Conservation (phyloP, 2,888 invertebrate genomes). For the Chymomyza fuscimana region DNA sequence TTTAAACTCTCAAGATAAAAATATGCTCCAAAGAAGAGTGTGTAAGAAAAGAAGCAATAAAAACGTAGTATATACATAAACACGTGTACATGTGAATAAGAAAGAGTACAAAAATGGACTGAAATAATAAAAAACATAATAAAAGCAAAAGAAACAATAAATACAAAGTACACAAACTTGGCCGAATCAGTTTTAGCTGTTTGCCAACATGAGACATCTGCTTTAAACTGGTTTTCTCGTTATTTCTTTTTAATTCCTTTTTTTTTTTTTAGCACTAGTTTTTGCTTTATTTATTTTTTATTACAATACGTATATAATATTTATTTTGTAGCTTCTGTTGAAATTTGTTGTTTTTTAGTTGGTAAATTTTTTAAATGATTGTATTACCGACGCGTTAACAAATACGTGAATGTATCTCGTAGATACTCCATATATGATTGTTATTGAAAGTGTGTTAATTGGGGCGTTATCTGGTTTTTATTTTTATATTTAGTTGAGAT, state of each 20-base stretch:
- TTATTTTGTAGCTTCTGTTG: slow-evolving; percentile 18
- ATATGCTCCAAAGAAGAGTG: not conserved
- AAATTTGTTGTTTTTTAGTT: slow-evolving; percentile 7
- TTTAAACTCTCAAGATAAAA: not conserved
- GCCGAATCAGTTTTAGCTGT: slow-evolving; percentile 26
- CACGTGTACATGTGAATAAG: not conserved
- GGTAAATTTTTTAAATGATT: not conserved
- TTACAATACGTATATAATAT: slow-evolving; percentile 13
- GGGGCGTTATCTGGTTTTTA: not conserved
- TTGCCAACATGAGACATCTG: slow-evolving; percentile 30
- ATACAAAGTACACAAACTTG: slow-evolving; percentile 31
- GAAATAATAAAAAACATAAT: slow-evolving; percentile 16
- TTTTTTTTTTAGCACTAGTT: slow-evolving; percentile 11
- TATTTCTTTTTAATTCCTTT: slow-evolving; percentile 22
- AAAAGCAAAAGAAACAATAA: slow-evolving; percentile 17
- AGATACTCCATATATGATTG: not conserved
- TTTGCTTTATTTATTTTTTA: slow-evolving; percentile 39
- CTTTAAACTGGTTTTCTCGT: slow-evolving; percentile 48
- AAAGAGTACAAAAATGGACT: slow-evolving; percentile 7
- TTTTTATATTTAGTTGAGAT: not conserved
- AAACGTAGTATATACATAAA: not conserved
- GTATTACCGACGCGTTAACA: not conserved
- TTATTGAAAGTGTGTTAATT: not conserved
- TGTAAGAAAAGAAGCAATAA: not conserved
- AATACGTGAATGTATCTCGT: not conserved